Evolutionary conservation across 2,888 invertebrate species (phyloP).

Genomic region (Plagodis dolabraria): DNA sequence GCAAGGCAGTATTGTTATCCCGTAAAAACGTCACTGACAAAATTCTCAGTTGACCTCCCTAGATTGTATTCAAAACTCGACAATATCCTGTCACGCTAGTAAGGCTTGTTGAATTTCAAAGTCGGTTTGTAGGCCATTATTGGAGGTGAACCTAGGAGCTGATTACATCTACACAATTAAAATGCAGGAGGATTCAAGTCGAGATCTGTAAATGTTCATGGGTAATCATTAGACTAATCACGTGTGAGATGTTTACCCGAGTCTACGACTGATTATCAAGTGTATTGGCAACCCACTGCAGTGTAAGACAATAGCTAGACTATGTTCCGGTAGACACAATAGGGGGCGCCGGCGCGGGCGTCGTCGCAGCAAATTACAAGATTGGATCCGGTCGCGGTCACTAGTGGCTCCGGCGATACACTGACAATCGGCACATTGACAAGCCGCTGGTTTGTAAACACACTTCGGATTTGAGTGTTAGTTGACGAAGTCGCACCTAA

Average conservation of each 20-base stretch:
- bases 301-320: slow-evolving; percentile 18
- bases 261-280: not conserved
- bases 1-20: slow-evolving; percentile 12
- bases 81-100: slow-evolving; percentile 17
- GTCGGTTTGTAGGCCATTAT: not conserved
- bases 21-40: slow-evolving; percentile 16
- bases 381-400: slow-evolving; percentile 34
- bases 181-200: not conserved
- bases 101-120: slow-evolving; percentile 8
- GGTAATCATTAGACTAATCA: not conserved
- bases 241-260: not conserved
- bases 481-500: no score
- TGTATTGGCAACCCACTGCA: not conserved
- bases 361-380: slow-evolving; percentile 35
- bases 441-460: slow-evolving; percentile 8
- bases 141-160: no score
- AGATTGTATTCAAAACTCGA: slow-evolving; percentile 12
- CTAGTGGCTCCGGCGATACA: not conserved
- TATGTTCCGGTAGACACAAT: slow-evolving; percentile 35
- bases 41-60: slow-evolving; percentile 14
- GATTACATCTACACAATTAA: not conserved
- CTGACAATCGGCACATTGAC: slow-evolving; percentile 1
- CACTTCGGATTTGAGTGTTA: slow-evolving; percentile 1
- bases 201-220: not conserved
- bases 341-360: slow-evolving; percentile 28